phyloP scores from a whole-genome alignment of 2,888 invertebrate species.

The Melolontha melolontha region DNA sequence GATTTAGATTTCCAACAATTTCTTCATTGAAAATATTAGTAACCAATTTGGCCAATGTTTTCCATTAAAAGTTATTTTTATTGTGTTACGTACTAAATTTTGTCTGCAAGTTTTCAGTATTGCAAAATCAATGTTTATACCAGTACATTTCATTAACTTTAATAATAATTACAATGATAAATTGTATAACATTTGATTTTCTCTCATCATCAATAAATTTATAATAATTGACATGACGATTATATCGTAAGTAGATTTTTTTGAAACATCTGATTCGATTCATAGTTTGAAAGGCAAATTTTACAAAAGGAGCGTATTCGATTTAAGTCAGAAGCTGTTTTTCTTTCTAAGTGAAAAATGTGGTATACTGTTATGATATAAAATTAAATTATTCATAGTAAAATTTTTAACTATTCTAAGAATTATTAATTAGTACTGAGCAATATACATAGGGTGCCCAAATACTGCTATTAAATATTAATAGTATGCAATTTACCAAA shows the following conservation, averaged over 20 bases:
- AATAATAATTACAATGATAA: slow-evolving; percentile 56
- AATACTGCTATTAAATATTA: too few relatives aligned
- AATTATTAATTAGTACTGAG: too few relatives aligned
- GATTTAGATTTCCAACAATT: too few relatives aligned
- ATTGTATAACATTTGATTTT: slow-evolving; percentile 46
- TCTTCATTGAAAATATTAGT: too few relatives aligned
- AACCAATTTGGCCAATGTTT: too few relatives aligned
- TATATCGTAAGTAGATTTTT: slow-evolving; percentile 40
- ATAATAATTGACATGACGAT: slow-evolving; percentile 51
- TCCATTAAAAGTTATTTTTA: too few relatives aligned
- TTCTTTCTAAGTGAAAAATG: slow-evolving; percentile 5
- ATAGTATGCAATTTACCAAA: too few relatives aligned
- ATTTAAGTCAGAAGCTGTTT: slow-evolving; percentile 51
- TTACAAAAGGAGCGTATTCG: slow-evolving; percentile 41
- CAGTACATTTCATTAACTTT: slow-evolving; percentile 17
- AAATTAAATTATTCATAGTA: too few relatives aligned
- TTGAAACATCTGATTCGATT: slow-evolving; percentile 41
- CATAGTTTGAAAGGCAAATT: slow-evolving; percentile 39
- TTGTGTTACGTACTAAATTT: too few relatives aligned
- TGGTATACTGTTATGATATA: too few relatives aligned
- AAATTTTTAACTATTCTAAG: too few relatives aligned
- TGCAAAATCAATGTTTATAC: slow-evolving; percentile 15
- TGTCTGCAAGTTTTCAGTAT: background rate
- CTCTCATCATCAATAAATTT: slow-evolving; percentile 38
- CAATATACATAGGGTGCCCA: too few relatives aligned